phyloP scores from a whole-genome alignment of 2,113 vertebrate genomes.

The Rhinolophus sinicus region DNA sequence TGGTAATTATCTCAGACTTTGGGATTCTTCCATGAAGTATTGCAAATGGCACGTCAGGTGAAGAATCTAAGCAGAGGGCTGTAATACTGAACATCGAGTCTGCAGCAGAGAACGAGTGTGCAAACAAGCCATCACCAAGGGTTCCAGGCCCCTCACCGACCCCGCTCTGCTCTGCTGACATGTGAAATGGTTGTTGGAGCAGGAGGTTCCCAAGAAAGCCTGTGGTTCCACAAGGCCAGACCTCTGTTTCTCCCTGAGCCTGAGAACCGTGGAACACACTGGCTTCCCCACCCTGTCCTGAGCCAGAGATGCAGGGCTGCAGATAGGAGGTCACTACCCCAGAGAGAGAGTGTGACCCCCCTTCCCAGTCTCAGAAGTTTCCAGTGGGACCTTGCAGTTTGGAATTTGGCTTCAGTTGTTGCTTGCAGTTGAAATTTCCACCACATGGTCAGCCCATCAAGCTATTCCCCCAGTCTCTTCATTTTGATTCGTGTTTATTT shows the following conservation, averaged over 20 bases:
- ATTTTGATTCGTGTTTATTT: neutral
- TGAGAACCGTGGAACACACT: neutral
- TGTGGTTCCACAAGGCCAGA: neutral
- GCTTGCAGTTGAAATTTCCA: neutral
- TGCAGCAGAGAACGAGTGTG: neutral
- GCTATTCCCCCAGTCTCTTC: neutral
- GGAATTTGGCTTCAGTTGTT: neutral
- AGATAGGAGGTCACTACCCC: neutral
- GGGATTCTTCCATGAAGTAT: neutral
- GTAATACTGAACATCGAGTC: neutral
- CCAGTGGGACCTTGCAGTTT: neutral
- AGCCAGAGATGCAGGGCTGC: neutral
- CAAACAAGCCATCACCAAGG: neutral
- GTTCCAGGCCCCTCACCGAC: neutral
- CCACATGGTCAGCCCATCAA: neutral
- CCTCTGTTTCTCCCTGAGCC: neutral
- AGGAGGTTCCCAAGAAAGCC: neutral
- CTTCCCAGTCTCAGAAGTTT: neutral
- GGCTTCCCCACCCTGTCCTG: neutral
- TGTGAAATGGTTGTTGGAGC: neutral
- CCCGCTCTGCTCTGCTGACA: neutral
- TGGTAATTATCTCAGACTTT: neutral
- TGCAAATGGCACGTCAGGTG: neutral
- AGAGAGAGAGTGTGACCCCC: neutral
- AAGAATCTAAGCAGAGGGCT: neutral